phyloP scores from a whole-genome alignment of 2,797 vertebrate species.

The Alfaro cultratus region DNA sequence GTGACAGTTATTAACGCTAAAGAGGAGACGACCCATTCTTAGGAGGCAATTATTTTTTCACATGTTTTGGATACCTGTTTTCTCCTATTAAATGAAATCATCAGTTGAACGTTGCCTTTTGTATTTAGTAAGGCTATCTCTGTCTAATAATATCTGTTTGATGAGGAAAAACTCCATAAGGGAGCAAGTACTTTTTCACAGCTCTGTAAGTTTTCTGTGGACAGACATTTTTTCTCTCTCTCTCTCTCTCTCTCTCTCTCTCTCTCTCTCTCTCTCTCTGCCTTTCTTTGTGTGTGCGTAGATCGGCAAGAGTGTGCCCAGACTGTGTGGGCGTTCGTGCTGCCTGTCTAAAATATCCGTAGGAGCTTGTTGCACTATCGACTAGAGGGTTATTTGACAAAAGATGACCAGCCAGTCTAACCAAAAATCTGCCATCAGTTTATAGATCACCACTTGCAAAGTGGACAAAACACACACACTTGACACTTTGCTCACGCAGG shows the following conservation, averaged over 20 bases:
- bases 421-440: constrained; percentile 69
- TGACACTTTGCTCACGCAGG: constrained; percentile 33
- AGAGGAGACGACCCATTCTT: not conserved
- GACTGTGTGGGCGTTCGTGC: constrained; percentile 11
- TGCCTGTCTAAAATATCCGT: constrained; percentile 41
- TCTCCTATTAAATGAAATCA: not conserved
- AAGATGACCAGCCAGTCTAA: constrained; percentile 67
- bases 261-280: not conserved
- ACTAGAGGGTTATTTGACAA: constrained; percentile 50
- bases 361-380: constrained; percentile 62
- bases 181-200: not conserved
- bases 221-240: not conserved
- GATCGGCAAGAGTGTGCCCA: not conserved
- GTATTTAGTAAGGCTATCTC: not conserved
- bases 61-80: not conserved
- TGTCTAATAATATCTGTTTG: not conserved
- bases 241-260: no score
- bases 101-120: not conserved
- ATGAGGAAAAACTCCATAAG: not conserved
- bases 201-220: not conserved
- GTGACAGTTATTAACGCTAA: not conserved
- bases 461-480: constrained; percentile 33
- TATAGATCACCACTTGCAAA: constrained; percentile 60
- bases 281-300: constrained; percentile 25
- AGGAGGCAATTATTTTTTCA: not conserved